Evolutionary conservation across 2,888 invertebrate genomes (phyloP), one percentile per base, ranked within the genome.

Genomic region (Strigamia transsilvanica): DNA sequence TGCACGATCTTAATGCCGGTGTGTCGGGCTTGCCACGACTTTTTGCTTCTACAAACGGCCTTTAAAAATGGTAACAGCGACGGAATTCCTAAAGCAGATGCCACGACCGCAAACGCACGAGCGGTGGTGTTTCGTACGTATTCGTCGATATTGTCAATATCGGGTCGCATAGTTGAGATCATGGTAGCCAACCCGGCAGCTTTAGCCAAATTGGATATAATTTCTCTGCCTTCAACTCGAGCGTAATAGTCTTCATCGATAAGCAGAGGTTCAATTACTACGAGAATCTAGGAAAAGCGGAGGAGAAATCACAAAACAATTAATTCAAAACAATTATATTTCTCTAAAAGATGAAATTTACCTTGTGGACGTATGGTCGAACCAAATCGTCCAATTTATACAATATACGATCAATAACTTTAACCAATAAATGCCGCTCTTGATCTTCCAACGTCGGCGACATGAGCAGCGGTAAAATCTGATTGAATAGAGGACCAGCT

Each of bases 211-310:
- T 99, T 99, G 0, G 98, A 98, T 87, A 99, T 99, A 85, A 99
- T 99, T 89, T 99, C 99, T 87, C 99, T 92, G 85, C 99, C 99
- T 89, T 99, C 99, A 10, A 99, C 99, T 88, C 99, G 94, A 34
- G 99, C 99, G 88, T 99, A 99, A 89, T 99, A 99, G 89, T 99
- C 99, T 91, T 99, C 99, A 88, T 99, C 99, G 87, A 99, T 99
- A 61, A 99, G 90, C 84, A 99, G 90, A 0, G 99, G 99, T 89
- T 99, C 99, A 88, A 99, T 99, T 5, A 99, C 99, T 18, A 99
- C 99, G 84, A 99, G 91, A 88, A 99, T 99, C 92, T 93, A 86
- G 13, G 86, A 86, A 83, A 82, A 82, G 82, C n/a, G n/a, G n/a
- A n/a, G 12, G 0, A 10, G 12, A 79, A 78, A 32, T 10, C 27